These are phyloP conservation scores for Semicossyphus pulcher DNA, from an alignment of 2,113 vertebrate species.

Conservation along the genomic window DNA sequence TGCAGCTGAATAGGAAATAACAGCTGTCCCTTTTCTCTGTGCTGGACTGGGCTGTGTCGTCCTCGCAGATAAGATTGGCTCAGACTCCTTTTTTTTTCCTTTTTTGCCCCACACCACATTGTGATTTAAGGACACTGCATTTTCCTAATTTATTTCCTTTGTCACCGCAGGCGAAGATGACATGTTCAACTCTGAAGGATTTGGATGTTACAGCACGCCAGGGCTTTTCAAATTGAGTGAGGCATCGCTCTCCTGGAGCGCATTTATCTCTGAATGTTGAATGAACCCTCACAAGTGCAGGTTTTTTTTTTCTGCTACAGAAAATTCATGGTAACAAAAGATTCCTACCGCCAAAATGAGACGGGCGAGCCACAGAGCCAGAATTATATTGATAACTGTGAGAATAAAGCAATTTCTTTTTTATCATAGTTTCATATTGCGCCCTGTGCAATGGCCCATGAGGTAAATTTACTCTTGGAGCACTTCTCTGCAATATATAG, in stretches of 20 bases:
- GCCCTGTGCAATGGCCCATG: constrained; percentile 69
- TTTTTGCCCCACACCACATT: constrained; percentile 22
- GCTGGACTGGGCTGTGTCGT: constrained; percentile 11
- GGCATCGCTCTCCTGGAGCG: constrained; percentile 47
- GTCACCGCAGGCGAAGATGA: constrained; percentile 33
- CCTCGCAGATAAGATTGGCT: constrained; percentile 45
- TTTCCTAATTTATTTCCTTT: constrained; percentile 64
- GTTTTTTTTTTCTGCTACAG: not conserved
- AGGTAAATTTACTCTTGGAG: constrained; percentile 74
- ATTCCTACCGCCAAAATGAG: constrained; percentile 56
- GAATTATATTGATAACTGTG: constrained; percentile 72
- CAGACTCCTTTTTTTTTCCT: not conserved
- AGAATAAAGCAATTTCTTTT: constrained; percentile 77
- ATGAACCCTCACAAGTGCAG: constrained; percentile 59
- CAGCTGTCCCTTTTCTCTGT: constrained; percentile 43
- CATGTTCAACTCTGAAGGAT: constrained; percentile 52
- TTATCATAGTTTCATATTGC: constrained; percentile 75
- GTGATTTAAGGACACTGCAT: constrained; percentile 51
- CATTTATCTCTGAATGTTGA: constrained; percentile 58
- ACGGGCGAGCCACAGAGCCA: constrained; percentile 36
- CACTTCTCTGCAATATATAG: constrained; percentile 61
- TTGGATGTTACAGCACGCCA: constrained; percentile 42
- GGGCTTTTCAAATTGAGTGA: constrained; percentile 54
- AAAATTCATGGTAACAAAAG: constrained; percentile 67
- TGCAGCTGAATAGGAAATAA: constrained; percentile 61